Conservation (phyloP, 92 coral and sea anemone genomes). For the Palythoa grandis region DNA sequence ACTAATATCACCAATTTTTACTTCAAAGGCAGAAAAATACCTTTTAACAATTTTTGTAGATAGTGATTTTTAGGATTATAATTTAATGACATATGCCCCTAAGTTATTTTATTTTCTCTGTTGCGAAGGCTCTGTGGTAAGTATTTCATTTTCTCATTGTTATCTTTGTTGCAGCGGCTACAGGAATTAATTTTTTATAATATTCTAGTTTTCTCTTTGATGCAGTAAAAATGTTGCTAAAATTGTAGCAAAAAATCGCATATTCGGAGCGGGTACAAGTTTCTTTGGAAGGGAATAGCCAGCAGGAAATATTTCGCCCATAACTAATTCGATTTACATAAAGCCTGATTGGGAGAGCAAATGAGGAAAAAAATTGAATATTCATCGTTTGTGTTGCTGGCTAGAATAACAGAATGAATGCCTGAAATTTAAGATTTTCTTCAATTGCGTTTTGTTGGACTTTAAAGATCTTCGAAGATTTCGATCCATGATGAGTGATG, state of each 20-base stretch:
- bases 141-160: constrained; percentile 6
- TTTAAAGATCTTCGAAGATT: neutral
- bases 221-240: constrained; percentile 5
- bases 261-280: constrained; percentile 5
- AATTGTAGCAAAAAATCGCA: constrained; percentile 20
- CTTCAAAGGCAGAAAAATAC: neutral
- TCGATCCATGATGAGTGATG: constrained; percentile 48
- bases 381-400: neutral
- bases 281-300: neutral
- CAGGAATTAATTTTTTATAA: constrained; percentile 19
- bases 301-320: constrained; percentile 19
- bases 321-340: constrained; percentile 13
- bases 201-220: constrained; percentile 19
- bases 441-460: neutral
- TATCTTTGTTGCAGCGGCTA: neutral
- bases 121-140: constrained; percentile 70
- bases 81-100: constrained; percentile 62
- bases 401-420: neutral
- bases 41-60: neutral
- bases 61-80: neutral
- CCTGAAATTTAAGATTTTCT: neutral
- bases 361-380: constrained; percentile 19
- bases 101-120: constrained; percentile 72
- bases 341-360: neutral
- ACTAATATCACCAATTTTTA: constrained; percentile 9